Percentiles rank a stretch among this genome's conserved stretches.
These are phyloP conservation scores for Progne subis DNA, from an alignment of 2,113 vertebrate species.

Conservation along the genomic window DNA sequence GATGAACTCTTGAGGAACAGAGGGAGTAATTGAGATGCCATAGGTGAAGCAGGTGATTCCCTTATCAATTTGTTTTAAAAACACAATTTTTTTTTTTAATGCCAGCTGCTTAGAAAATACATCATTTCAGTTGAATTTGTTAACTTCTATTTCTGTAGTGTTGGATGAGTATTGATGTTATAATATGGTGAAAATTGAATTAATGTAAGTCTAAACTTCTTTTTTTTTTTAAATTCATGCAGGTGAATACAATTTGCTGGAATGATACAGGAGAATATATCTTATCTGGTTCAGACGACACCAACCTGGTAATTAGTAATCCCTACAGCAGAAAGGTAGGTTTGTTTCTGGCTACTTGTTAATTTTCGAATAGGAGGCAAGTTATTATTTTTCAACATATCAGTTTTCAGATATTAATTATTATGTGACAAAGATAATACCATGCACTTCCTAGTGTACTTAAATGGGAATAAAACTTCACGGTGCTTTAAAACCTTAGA, in stretches of 20 bases:
- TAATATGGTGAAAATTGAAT: background rate
- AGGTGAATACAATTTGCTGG: constrained; percentile 99
- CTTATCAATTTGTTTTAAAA: constrained; percentile 20
- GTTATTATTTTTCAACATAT: background rate
- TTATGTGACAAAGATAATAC: background rate
- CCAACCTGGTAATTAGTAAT: constrained; percentile 94
- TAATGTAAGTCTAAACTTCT: background rate
- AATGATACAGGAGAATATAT: constrained; percentile 97
- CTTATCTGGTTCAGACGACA: constrained; percentile 96
- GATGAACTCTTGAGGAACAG: background rate
- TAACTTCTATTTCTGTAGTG: background rate
- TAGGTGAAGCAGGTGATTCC: constrained; percentile 16
- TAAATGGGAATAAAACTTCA: background rate
- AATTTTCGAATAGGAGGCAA: background rate
- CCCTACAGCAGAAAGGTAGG: constrained; percentile 96
- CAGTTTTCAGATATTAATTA: background rate
- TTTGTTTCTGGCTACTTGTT: background rate
- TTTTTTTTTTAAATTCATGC: constrained; percentile 19
- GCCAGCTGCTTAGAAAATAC: background rate
- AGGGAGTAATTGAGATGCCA: background rate
- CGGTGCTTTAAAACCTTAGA: background rate
- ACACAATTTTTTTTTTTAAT: background rate
- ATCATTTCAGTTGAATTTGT: background rate
- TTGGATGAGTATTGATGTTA: background rate
- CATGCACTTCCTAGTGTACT: background rate